Conservation (phyloP, 2,113 vertebrate genomes). For the Eonycteris spelaea region DNA sequence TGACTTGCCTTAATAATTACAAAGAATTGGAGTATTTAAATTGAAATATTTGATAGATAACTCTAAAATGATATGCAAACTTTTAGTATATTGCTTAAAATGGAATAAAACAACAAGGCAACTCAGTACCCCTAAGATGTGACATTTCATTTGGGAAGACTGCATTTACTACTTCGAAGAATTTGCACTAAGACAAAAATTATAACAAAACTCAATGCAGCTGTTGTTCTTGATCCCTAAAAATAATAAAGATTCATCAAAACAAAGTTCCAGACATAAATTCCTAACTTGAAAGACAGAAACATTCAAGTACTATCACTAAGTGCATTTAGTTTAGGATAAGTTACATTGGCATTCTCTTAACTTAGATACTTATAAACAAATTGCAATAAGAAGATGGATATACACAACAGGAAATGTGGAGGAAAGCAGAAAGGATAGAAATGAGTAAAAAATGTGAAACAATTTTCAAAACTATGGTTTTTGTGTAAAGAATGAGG, state of each 20-base stretch:
- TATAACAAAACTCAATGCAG: background rate
- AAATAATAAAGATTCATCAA: background rate
- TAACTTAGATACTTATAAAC: background rate
- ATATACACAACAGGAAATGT: background rate
- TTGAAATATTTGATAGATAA: background rate
- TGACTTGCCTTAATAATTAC: background rate
- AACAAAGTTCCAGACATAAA: background rate
- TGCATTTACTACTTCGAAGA: background rate
- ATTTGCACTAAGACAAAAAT: background rate
- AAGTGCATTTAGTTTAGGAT: background rate
- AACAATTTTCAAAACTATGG: background rate
- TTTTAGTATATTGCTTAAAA: slow-evolving; percentile 7
- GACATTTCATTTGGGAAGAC: slow-evolving; percentile 15
- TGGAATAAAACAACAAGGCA: background rate
- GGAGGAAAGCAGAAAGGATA: background rate
- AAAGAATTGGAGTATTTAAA: background rate
- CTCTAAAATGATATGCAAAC: background rate
- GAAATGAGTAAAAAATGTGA: background rate
- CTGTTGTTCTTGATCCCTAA: background rate
- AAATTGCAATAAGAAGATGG: background rate
- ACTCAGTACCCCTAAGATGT: background rate
- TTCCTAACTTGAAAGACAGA: background rate
- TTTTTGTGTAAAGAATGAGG: background rate
- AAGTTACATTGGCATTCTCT: background rate
- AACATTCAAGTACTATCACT: slow-evolving; percentile 15